Evolutionary conservation across 2,113 vertebrate genomes (phyloP).

Genomic region (Choloepus hoffmanni): DNA sequence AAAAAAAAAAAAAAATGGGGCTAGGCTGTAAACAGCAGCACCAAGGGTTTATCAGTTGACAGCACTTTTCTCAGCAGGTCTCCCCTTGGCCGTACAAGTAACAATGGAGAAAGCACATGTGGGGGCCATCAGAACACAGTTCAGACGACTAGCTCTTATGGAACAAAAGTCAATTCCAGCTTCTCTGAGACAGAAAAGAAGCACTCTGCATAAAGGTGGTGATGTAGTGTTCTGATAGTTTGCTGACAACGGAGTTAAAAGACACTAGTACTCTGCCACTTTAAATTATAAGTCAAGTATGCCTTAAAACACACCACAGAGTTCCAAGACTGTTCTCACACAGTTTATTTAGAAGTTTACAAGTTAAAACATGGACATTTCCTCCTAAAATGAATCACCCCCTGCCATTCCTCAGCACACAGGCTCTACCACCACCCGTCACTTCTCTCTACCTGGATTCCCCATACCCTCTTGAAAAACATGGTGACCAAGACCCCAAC

Average conservation of each 20-base stretch:
- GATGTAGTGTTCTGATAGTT: too few species aligned
- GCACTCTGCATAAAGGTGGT: background rate
- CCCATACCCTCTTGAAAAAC: conserved; percentile 64
- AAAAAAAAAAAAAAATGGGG: background rate
- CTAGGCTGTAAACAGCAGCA: background rate
- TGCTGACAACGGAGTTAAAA: background rate
- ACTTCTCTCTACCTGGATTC: background rate
- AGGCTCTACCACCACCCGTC: background rate
- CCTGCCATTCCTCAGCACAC: conserved; percentile 7
- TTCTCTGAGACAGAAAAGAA: background rate
- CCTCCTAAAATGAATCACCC: background rate
- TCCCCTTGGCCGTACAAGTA: background rate
- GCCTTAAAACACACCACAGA: conserved; percentile 38
- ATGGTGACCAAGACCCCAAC: conserved; percentile 55
- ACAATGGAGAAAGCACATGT: background rate
- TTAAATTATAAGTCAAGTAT: background rate
- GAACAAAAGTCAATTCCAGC: background rate
- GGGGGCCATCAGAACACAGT: background rate
- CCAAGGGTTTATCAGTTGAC: background rate
- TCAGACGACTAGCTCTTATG: background rate
- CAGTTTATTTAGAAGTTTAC: conserved; percentile 76
- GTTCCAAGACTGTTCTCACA: conserved; percentile 58
- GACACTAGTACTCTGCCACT: background rate
- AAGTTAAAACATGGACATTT: conserved; percentile 58
- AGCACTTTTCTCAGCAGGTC: background rate